Percentiles rank a stretch among this genome's conserved stretches.
These are phyloP conservation scores for Pomatostomus ruficeps DNA, from an alignment of 2,113 vertebrate species.

Conservation along the genomic window DNA sequence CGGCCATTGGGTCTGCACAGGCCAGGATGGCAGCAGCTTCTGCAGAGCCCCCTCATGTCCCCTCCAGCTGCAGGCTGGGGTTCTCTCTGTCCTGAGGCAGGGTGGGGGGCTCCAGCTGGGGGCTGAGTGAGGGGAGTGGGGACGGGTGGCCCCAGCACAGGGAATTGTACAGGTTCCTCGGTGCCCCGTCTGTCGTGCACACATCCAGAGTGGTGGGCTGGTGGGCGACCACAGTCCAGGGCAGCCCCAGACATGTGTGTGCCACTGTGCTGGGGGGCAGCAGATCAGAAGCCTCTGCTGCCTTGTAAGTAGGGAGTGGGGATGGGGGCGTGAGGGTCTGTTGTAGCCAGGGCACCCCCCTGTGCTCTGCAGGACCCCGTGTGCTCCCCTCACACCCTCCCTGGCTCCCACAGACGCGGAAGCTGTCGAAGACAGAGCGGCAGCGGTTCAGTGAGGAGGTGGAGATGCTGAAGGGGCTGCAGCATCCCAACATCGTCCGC, in stretches of 20 bases:
- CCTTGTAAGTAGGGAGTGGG: fast-evolving
- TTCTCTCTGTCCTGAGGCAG: neutral
- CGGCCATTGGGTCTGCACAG: fast-evolving
- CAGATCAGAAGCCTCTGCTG: neutral
- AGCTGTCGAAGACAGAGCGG: conserved; percentile 81
- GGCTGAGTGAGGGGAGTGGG: neutral
- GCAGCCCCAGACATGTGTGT: fast-evolving
- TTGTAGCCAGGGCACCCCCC: neutral
- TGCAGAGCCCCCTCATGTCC: fast-evolving
- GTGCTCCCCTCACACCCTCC: neutral
- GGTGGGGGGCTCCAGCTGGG: neutral
- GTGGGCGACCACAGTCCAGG: neutral
- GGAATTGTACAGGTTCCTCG: fast-evolving
- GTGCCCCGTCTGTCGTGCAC: fast-evolving
- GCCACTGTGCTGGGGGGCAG: neutral
- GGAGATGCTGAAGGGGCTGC: conserved; percentile 92
- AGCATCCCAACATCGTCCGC: conserved; percentile 96
- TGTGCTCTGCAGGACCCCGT: fast-evolving
- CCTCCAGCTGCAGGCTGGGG: neutral
- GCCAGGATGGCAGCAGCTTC: fast-evolving
- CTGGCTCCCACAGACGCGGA: conserved; percentile 74
- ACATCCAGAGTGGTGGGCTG: neutral
- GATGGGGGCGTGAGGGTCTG: fast-evolving
- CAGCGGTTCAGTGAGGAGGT: conserved; percentile 92
- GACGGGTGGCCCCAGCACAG: fast-evolving